Evolutionary conservation across 1,140 invertebrate species (phyloP), one percentile per base, ranked within the genome.

Genomic region (Chionoecetes opilio): DNA sequence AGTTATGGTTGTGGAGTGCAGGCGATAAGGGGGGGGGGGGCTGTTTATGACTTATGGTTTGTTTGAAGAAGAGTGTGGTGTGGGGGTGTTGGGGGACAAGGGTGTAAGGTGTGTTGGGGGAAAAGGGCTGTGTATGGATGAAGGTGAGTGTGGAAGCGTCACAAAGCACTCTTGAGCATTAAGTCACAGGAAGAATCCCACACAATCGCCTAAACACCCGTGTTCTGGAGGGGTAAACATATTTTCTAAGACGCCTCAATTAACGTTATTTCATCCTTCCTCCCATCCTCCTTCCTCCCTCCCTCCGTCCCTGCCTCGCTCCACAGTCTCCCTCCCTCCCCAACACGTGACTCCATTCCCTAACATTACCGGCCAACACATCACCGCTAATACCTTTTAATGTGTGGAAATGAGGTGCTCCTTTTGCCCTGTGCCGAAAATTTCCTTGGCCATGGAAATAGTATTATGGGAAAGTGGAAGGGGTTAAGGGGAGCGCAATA

Each of bases 341-440:
- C 21, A 75, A 75, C 63, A 75, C 63, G 63, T 75, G 63, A 75
- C 63, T 75, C 63, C 63, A 75, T 75, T 75, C 63, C 63, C 63
- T 26, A 75, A 75, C 63, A 75, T 75, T 75, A 75, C 63, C 63
- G 63, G 21, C 63, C 63, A 26, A 75, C 63, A 75, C 63, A 75
- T 75, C 63, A 75, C 63, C 63, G 63, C 11, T 75, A 75, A 75
- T 75, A 75, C 63, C 63, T 75, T 75, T 75, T 75, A 75, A 75
- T 75, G 63, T 75, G 63, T 75, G 21, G 63, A 75, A 75, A 75
- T 75, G 63, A 75, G 63, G 63, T 75, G 63, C 63, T 75, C n/a
- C n/a, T 75, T 75, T 75, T 26, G 63, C n/a, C n/a, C 63, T 75
- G 63, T 75, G 63, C 63, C 63, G 63, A 75, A 75, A 75, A 75